phyloP scores from a whole-genome alignment of 1,140 invertebrate genomes.

The Trypoxylus dichotomus region DNA sequence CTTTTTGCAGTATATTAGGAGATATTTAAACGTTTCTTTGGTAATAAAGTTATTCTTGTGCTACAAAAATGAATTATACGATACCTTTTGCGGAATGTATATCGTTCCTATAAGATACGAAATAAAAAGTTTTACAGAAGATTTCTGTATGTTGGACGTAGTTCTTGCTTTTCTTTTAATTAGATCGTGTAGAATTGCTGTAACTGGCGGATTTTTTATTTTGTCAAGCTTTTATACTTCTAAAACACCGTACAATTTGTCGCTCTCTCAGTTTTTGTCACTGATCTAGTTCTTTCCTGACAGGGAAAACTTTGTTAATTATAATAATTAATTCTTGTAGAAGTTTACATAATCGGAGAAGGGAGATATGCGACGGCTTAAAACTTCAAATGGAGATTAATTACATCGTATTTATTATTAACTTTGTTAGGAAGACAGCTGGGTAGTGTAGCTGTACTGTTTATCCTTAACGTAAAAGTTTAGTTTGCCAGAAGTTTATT shows the following conservation, averaged over 20 bases:
- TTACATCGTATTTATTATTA: slow-evolving; percentile 4
- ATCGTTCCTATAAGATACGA: too few species aligned
- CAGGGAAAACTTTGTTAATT: background rate
- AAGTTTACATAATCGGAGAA: background rate
- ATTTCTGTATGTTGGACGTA: too few species aligned
- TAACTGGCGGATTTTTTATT: background rate
- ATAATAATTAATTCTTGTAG: slow-evolving; percentile 4
- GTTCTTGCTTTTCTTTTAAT: too few species aligned
- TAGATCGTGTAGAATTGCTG: too few species aligned
- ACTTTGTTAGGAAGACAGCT: slow-evolving; percentile 6
- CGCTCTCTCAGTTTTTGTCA: background rate
- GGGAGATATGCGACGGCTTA: background rate
- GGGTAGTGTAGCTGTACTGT: background rate
- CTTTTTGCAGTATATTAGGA: too few species aligned
- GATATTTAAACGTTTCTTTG: too few species aligned
- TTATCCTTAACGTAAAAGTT: background rate
- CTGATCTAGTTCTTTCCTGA: background rate
- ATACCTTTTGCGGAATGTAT: too few species aligned
- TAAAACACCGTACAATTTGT: background rate
- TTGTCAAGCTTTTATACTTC: background rate
- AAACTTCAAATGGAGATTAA: slow-evolving; percentile 4
- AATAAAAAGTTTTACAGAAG: too few species aligned
- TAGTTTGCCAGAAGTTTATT: background rate
- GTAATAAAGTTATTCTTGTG: too few species aligned
- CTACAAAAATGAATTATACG: too few species aligned